Evolutionary conservation across 2,888 invertebrate species (phyloP).

Genomic region (Nesidiocoris tenuis): DNA sequence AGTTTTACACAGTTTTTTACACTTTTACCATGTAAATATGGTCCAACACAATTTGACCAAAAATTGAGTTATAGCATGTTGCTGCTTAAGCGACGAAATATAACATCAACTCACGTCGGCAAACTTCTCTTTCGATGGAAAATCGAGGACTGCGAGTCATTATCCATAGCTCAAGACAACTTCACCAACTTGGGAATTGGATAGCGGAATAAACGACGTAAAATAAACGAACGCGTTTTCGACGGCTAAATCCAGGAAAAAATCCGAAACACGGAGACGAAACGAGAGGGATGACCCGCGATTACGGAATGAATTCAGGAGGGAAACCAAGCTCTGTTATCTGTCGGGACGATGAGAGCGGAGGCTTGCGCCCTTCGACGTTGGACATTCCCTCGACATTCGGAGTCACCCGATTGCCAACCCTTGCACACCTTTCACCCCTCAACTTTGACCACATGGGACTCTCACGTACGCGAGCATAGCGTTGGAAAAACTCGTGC

Average conservation of each 20-base stretch:
- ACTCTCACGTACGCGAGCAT: not conserved
- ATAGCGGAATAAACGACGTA: not conserved
- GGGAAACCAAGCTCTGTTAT: not conserved
- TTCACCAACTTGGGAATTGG: not conserved
- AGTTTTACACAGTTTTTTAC: too few relatives aligned
- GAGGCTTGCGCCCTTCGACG: conserved; percentile 20
- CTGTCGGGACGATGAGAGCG: not conserved
- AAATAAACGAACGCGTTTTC: not conserved
- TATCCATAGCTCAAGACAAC: too few relatives aligned
- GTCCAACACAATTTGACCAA: too few relatives aligned
- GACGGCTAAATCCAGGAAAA: not conserved
- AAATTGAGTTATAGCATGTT: too few relatives aligned
- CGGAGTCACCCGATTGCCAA: not conserved
- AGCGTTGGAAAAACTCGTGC: not conserved
- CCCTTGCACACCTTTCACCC: not conserved
- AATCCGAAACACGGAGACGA: not conserved
- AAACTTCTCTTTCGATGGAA: conserved; percentile 48
- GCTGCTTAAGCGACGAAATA: too few relatives aligned
- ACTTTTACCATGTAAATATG: too few relatives aligned
- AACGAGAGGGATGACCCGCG: not conserved
- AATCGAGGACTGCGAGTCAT: conserved; percentile 31
- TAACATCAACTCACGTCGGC: conserved; percentile 44
- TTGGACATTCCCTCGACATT: not conserved
- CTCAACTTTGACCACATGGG: too few relatives aligned
- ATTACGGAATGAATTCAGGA: conserved; percentile 1